Percentiles rank a stretch among this genome's conserved stretches.
Evolutionary conservation across 2,888 invertebrate species (phyloP).

Genomic region (Saturnia pavonia): DNA sequence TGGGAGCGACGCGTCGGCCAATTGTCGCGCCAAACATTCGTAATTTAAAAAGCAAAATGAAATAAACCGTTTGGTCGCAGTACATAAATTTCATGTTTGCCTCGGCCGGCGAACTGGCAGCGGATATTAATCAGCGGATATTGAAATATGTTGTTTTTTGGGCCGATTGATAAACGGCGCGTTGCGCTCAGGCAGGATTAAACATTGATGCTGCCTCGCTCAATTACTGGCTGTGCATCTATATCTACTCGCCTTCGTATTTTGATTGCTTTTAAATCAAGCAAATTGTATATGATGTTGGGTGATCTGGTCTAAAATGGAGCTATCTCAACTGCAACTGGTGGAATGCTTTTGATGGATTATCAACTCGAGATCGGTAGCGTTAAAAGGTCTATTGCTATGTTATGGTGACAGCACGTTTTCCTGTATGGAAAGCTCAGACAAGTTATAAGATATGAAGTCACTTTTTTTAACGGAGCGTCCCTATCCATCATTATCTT

Average conservation of each 20-base stretch:
- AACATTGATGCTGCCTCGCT: conserved; percentile 72
- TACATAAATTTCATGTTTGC: conserved; percentile 81
- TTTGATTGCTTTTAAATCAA: conserved; percentile 13
- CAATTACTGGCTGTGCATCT: conserved; percentile 57
- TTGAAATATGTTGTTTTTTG: conserved; percentile 82
- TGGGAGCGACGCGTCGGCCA: conserved; percentile 71
- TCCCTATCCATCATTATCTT: not conserved
- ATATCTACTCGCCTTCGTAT: conserved; percentile 19
- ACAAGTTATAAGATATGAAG: too few relatives aligned
- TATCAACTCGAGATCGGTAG: not conserved
- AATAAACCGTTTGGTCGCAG: conserved; percentile 77
- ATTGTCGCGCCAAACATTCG: conserved; percentile 78
- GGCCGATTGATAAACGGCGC: conserved; percentile 77
- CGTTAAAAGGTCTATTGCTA: not conserved
- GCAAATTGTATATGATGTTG: not conserved
- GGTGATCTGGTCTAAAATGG: too few relatives aligned
- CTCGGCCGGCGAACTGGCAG: conserved; percentile 76
- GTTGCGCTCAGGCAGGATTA: conserved; percentile 68
- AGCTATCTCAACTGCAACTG: too few relatives aligned
- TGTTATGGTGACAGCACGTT: not conserved
- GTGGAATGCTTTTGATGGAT: not conserved
- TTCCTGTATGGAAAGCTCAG: too few relatives aligned
- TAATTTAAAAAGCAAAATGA: conserved; percentile 81
- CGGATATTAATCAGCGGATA: conserved; percentile 82
- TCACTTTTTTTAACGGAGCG: not conserved